A percentile compares a stretch with the other conserved stretches of the same genome.
Evolutionary conservation across 2,888 invertebrate species (phyloP).

Genomic region (Drosophila kanekoi): DNA sequence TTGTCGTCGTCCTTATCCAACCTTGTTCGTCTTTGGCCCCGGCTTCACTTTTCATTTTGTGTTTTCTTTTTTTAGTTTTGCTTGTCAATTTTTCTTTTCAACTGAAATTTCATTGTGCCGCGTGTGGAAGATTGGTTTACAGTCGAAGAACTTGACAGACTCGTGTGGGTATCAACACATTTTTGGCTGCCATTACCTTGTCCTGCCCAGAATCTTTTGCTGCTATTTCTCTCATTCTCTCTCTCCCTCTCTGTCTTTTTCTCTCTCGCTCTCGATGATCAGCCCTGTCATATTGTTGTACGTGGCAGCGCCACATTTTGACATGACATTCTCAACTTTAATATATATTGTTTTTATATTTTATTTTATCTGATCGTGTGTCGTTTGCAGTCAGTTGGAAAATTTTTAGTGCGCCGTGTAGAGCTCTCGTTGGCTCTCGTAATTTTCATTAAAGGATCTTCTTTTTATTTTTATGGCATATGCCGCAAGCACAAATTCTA

Average conservation of each 20-base stretch:
- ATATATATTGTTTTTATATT: slow-evolving; percentile 9
- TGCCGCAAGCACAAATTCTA: slow-evolving; percentile 46
- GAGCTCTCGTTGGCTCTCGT: slow-evolving; percentile 41
- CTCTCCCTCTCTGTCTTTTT: slow-evolving; percentile 14
- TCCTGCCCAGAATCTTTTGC: slow-evolving; percentile 7
- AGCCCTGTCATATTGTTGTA: slow-evolving; percentile 57
- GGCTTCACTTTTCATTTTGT: slow-evolving; percentile 70
- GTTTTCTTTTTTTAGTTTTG: slow-evolving; percentile 2
- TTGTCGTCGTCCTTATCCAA: slow-evolving; percentile 63
- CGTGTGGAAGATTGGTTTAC: slow-evolving; percentile 63
- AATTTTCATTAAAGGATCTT: slow-evolving; percentile 69
- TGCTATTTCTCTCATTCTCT: not conserved
- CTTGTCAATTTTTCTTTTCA: slow-evolving; percentile 65
- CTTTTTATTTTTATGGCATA: slow-evolving; percentile 63
- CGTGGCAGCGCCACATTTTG: slow-evolving; percentile 69
- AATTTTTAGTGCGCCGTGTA: slow-evolving; percentile 49
- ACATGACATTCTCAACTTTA: slow-evolving; percentile 67
- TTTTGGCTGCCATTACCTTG: slow-evolving; percentile 31
- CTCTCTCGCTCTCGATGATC: slow-evolving; percentile 4
- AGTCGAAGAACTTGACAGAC: slow-evolving; percentile 24
- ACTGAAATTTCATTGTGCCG: slow-evolving; percentile 63
- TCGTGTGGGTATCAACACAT: slow-evolving; percentile 46
- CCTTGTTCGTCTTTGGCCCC: slow-evolving; percentile 42
- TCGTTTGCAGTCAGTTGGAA: slow-evolving; percentile 74
- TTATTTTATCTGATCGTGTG: slow-evolving; percentile 68